A percentile compares a stretch with the other conserved stretches of the same genome.
These are phyloP conservation scores for Sipha flava DNA, from an alignment of 1,140 invertebrate species.

Conservation along the genomic window DNA sequence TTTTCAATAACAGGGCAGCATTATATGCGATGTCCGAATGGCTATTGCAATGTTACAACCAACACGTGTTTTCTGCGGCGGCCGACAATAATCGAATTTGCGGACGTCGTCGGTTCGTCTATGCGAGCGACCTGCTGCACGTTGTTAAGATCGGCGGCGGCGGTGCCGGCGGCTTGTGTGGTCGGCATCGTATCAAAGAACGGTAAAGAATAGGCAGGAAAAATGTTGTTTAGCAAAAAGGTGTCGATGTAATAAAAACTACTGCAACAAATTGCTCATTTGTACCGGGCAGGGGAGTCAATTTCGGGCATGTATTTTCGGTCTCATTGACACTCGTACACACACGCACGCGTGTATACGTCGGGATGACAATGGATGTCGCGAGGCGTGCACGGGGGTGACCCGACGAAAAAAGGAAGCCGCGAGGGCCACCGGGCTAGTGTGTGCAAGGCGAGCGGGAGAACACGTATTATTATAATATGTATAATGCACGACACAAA, in stretches of 20 bases:
- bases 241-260: conserved; percentile 33
- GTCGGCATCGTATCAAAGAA: conserved; percentile 22
- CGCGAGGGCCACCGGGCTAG: conserved; percentile 16
- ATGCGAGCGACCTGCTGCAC: no score
- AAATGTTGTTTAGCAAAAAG: conserved; percentile 31
- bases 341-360: neutral
- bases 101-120: conserved; percentile 11
- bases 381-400: neutral
- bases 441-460: neutral
- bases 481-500: neutral
- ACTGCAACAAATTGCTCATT: conserved; percentile 29
- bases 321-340: conserved; percentile 2
- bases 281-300: conserved; percentile 6
- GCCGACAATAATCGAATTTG: conserved; percentile 6
- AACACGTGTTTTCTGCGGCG: neutral
- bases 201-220: neutral
- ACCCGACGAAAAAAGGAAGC: conserved; percentile 20
- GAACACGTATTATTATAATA: neutral
- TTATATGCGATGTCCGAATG: neutral
- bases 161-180: conserved; percentile 11
- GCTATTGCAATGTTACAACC: neutral
- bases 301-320: conserved; percentile 21
- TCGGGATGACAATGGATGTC: neutral
- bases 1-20: neutral
- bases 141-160: neutral